Percentiles rank a stretch among this genome's conserved stretches.
phyloP scores from a whole-genome alignment of 2,797 vertebrate species.

The Balearica regulorum region DNA sequence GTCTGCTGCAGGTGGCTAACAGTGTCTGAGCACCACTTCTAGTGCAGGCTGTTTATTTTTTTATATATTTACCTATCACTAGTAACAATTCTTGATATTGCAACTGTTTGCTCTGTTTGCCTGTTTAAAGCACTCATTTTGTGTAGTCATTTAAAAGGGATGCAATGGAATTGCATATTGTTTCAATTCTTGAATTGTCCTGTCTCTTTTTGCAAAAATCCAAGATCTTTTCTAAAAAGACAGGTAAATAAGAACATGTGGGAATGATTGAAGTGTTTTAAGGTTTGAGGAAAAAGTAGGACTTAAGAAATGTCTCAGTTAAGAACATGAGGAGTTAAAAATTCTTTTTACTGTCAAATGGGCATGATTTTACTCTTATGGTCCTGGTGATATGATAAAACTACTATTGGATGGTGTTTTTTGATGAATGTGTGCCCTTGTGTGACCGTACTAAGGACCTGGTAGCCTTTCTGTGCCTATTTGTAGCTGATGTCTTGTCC shows the following conservation, averaged over 20 bases:
- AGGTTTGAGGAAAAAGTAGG: background rate
- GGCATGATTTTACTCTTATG: background rate
- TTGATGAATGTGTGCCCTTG: background rate
- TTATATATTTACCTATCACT: background rate
- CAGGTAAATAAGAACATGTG: background rate
- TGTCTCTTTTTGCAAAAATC: background rate
- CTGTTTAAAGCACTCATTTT: background rate
- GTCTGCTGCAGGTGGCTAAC: accelerated
- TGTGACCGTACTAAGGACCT: background rate
- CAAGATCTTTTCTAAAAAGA: background rate
- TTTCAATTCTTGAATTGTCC: background rate
- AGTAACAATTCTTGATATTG: background rate
- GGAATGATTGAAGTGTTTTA: background rate
- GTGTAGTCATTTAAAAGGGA: background rate
- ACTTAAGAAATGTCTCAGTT: background rate
- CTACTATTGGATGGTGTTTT: background rate
- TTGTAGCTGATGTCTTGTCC: background rate
- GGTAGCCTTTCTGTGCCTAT: background rate
- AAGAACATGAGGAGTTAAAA: background rate
- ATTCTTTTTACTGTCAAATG: background rate
- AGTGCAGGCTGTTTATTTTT: background rate
- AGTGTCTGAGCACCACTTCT: background rate
- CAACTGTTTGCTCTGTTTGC: background rate
- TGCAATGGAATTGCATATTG: background rate
- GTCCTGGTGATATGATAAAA: background rate